Conservation (phyloP, 1,140 invertebrate genomes). For the Bilobella aurantiaca region DNA sequence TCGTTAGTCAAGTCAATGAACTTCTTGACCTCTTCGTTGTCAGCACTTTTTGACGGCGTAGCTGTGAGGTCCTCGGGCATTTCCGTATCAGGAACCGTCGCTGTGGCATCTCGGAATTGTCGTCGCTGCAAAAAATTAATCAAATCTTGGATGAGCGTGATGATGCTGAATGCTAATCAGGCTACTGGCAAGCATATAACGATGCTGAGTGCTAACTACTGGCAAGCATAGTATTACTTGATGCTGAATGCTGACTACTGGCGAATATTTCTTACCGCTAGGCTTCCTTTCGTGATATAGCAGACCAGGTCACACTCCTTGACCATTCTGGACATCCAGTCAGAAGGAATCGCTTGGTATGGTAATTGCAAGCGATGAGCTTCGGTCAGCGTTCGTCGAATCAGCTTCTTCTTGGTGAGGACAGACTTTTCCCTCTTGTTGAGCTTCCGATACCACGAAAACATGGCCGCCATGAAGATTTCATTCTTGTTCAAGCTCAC, state of each 20-base stretch:
- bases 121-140: not conserved
- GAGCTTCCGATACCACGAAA: not conserved
- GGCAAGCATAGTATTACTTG: too few relatives aligned
- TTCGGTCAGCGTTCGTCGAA: not conserved
- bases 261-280: not conserved
- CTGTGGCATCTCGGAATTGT: not conserved
- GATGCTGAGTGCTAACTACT: too few relatives aligned
- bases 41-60: not conserved
- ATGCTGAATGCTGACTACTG: too few relatives aligned
- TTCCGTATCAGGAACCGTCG: not conserved
- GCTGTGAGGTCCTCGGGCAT: not conserved
- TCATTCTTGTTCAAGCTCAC: not conserved
- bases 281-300: not conserved
- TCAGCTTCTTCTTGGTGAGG: not conserved
- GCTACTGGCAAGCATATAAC: too few relatives aligned
- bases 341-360: not conserved
- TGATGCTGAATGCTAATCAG: too few relatives aligned
- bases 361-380: not conserved
- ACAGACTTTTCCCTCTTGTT: not conserved
- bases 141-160: too few relatives aligned
- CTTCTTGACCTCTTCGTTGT: not conserved
- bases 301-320: not conserved
- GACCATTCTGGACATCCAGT: not conserved
- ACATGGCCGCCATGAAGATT: not conserved
- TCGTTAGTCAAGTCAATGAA: not conserved